These are phyloP conservation scores for Apostichopus parvimensis DNA, from an alignment of 35 echinoderm and acorn worm genomes.

Conservation along the genomic window DNA sequence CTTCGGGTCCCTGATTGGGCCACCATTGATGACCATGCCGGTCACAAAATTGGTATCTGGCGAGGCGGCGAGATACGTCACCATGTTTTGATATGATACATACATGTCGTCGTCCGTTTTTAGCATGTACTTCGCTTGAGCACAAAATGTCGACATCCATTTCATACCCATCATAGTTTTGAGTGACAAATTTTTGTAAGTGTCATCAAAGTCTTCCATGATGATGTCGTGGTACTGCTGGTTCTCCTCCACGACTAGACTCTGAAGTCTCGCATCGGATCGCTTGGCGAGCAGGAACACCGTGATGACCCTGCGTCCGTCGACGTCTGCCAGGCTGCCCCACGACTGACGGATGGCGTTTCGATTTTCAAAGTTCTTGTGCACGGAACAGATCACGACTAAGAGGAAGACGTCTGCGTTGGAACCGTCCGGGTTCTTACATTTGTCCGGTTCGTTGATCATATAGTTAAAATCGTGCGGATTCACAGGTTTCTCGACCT, in stretches of 20 bases:
- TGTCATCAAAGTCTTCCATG: slow-evolving; percentile 90
- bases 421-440: slow-evolving; percentile 55
- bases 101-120: slow-evolving; percentile 98
- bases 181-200: slow-evolving; percentile 92
- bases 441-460: slow-evolving; percentile 64
- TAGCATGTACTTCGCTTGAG: slow-evolving; percentile 82
- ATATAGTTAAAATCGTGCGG: slow-evolving; percentile 67
- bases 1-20: slow-evolving; percentile 91
- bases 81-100: slow-evolving; percentile 74
- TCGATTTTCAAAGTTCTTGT: slow-evolving; percentile 98
- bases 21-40: slow-evolving; percentile 84
- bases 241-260: slow-evolving; percentile 75
- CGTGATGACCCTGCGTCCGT: slow-evolving; percentile 75
- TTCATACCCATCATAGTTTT: slow-evolving; percentile 98
- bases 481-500: slow-evolving; percentile 22
- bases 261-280: slow-evolving; percentile 59
- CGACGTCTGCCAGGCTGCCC: slow-evolving; percentile 69
- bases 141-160: slow-evolving; percentile 77
- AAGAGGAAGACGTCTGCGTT: slow-evolving; percentile 52
- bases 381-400: slow-evolving; percentile 64
- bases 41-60: slow-evolving; percentile 59
- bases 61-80: slow-evolving; percentile 47
- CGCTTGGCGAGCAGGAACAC: slow-evolving; percentile 89
- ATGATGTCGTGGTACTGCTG: slow-evolving; percentile 82
- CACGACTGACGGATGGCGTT: slow-evolving; percentile 87